Percentiles rank a stretch among this genome's conserved stretches.
Conservation (phyloP, 2,888 invertebrate genomes). For the Scaptomyza parva region DNA sequence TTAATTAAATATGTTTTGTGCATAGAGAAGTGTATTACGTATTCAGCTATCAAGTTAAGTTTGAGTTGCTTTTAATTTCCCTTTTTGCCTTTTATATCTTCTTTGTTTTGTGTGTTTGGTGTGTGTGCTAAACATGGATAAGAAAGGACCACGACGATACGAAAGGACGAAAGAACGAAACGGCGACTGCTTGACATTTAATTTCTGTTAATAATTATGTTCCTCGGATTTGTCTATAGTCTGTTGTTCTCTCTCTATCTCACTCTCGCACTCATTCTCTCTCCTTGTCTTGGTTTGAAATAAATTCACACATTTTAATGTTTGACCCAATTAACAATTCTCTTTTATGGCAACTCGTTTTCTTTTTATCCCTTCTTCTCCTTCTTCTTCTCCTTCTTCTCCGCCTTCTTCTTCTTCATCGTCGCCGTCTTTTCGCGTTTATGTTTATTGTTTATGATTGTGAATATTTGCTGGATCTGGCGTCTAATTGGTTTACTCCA, state of each 20-base stretch:
- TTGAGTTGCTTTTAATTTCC: neutral
- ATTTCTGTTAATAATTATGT: slow-evolving; percentile 68
- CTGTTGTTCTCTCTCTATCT: slow-evolving; percentile 8
- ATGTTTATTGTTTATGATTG: slow-evolving; percentile 41
- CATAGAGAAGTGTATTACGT: slow-evolving; percentile 15
- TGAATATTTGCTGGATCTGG: slow-evolving; percentile 15
- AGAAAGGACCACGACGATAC: neutral
- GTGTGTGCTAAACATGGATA: slow-evolving; percentile 20
- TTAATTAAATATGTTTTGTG: no score
- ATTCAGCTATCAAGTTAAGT: neutral
- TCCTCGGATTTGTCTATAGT: slow-evolving; percentile 45
- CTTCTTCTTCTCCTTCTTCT: neutral
- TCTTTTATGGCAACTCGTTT: neutral
- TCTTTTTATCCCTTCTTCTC: slow-evolving; percentile 1
- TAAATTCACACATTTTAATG: slow-evolving; percentile 65
- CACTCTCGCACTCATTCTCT: neutral
- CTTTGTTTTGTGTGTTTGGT: no score
- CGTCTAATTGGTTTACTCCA: slow-evolving; percentile 31
- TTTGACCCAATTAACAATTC: slow-evolving; percentile 56
- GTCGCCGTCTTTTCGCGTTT: slow-evolving; percentile 17
- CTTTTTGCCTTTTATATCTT: neutral
- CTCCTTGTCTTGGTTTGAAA: no score
- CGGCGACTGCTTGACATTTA: slow-evolving; percentile 53
- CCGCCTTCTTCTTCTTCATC: slow-evolving; percentile 4
- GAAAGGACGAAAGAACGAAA: neutral